phyloP scores from a whole-genome alignment of 2,888 invertebrate genomes.

The Oligia latruncula region DNA sequence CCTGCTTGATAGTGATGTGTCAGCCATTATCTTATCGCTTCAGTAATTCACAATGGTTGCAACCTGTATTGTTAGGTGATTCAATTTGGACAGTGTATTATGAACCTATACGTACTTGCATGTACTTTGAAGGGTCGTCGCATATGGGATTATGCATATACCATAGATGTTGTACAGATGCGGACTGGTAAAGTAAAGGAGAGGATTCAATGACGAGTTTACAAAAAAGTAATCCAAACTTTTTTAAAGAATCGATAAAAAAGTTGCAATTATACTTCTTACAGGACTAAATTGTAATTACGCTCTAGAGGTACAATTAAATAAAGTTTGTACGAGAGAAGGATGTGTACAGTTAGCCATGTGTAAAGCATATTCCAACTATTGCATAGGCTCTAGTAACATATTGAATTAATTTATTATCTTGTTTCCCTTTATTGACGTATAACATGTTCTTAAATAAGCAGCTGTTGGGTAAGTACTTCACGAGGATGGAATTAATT shows the following conservation, averaged over 20 bases:
- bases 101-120: conserved; percentile 2
- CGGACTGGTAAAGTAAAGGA: neutral
- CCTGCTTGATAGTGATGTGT: conserved; percentile 52
- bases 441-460: conserved; percentile 9
- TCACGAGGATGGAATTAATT: conserved; percentile 11
- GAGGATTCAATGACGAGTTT: neutral
- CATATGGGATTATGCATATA: conserved; percentile 1
- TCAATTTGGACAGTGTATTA: conserved; percentile 34
- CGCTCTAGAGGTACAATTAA: neutral
- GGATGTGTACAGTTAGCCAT: neutral
- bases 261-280: neutral
- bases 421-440: neutral
- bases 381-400: neutral
- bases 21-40: conserved; percentile 66
- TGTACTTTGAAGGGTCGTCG: conserved; percentile 2
- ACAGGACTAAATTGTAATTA: neutral
- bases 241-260: neutral
- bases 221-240: neutral
- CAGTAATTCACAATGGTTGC: conserved; percentile 63
- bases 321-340: neutral
- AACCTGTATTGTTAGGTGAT: conserved; percentile 39
- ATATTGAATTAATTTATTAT: neutral
- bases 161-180: neutral
- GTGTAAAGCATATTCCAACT: neutral
- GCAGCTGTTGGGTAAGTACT: conserved; percentile 16